A percentile compares a stretch with the other conserved stretches of the same genome.
Conservation (phyloP, 2,113 vertebrate species). For the Tympanuchus pallidicinctus region DNA sequence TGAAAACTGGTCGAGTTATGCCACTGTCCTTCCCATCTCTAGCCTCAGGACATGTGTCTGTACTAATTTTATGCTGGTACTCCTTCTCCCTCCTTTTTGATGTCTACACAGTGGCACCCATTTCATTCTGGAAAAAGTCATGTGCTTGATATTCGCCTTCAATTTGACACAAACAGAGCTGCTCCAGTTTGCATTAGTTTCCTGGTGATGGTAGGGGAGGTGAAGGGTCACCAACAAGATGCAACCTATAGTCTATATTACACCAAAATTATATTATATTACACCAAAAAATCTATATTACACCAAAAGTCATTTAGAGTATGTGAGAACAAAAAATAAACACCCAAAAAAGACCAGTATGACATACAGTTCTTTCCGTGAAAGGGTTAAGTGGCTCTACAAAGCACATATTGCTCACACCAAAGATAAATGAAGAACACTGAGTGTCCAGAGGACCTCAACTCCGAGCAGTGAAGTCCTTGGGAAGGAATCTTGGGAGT, state of each 20-base stretch:
- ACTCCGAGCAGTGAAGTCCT: neutral
- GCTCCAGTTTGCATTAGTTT: neutral
- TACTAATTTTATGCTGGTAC: neutral
- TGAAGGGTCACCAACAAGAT: neutral
- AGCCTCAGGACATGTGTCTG: neutral
- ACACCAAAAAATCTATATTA: too few relatives aligned
- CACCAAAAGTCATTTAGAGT: neutral
- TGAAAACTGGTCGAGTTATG: neutral
- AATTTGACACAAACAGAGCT: neutral
- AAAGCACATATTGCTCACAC: neutral
- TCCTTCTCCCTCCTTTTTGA: neutral
- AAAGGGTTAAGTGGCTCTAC: neutral
- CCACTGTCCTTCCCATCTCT: neutral
- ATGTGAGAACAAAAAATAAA: neutral
- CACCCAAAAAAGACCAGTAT: too few relatives aligned
- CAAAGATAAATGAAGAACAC: neutral
- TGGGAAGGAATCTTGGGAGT: conserved; percentile 7
- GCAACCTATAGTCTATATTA: neutral
- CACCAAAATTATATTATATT: too few relatives aligned
- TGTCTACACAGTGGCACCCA: fast-evolving
- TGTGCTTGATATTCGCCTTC: neutral
- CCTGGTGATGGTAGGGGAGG: neutral
- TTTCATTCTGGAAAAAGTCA: neutral
- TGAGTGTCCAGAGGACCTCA: neutral
- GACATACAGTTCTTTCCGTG: neutral